A percentile compares a stretch with the other conserved stretches of the same genome.
These are phyloP conservation scores for Phaetusa simplex DNA, from an alignment of 2,113 vertebrate species.

Conservation along the genomic window DNA sequence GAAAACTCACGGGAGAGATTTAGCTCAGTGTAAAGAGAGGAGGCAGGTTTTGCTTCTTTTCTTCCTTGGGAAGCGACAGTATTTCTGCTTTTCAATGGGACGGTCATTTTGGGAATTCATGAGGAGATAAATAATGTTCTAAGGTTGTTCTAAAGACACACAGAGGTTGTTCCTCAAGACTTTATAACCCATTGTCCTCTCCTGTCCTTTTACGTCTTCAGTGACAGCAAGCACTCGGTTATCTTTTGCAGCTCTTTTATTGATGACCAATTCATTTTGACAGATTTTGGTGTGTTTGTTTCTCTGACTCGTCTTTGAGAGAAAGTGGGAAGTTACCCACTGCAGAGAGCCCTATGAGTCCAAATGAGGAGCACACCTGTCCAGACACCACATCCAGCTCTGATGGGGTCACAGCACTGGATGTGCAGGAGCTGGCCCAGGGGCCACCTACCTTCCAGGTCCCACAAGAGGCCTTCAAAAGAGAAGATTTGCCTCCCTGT, in stretches of 20 bases:
- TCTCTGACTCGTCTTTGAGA: background rate
- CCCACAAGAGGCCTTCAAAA: background rate
- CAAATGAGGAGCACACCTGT: background rate
- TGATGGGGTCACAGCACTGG: background rate
- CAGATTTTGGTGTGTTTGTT: background rate
- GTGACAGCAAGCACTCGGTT: background rate
- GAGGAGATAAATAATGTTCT: background rate
- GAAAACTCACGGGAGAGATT: background rate
- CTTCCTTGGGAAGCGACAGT: background rate
- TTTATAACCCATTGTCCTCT: background rate
- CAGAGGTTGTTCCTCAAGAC: background rate
- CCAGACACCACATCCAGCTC: fast-evolving
- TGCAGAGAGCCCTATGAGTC: background rate
- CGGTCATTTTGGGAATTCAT: background rate
- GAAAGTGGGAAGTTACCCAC: background rate
- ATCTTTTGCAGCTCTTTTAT: background rate
- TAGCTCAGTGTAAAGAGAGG: background rate
- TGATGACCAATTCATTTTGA: background rate
- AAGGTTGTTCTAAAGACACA: background rate
- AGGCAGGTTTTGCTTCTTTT: background rate
- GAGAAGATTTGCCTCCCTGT: background rate
- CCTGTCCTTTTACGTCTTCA: background rate
- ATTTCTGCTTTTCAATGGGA: background rate
- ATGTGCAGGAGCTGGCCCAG: background rate
- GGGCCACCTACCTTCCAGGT: background rate